Percentiles rank a stretch among this genome's conserved stretches.
phyloP scores from a whole-genome alignment of 2,797 vertebrate genomes.

The Decapterus maruadsi region DNA sequence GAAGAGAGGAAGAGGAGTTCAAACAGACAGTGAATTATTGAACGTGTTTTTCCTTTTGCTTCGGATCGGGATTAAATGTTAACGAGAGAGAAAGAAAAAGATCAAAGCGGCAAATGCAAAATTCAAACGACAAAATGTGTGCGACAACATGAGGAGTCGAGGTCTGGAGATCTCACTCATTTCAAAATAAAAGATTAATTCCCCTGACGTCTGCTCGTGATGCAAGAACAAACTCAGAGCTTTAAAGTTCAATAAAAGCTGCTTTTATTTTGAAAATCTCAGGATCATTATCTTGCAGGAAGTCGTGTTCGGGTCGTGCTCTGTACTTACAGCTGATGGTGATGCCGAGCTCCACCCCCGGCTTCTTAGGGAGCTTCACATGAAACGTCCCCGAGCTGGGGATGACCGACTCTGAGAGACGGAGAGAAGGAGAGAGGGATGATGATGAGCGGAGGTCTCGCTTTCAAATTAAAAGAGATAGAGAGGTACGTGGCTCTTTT shows the following conservation, averaged over 20 bases:
- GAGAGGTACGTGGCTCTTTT: no score
- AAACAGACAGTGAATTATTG: slow-evolving; percentile 37
- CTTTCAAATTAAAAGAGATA: no score
- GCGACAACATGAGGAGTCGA: neutral
- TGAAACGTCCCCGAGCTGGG: slow-evolving; percentile 99
- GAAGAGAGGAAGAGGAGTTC: neutral
- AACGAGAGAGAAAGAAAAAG: neutral
- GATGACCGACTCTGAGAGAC: slow-evolving; percentile 93
- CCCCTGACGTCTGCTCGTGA: neutral
- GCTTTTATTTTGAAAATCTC: no score
- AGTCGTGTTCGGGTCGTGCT: neutral
- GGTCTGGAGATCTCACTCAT: no score
- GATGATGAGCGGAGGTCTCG: no score
- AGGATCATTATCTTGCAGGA: neutral
- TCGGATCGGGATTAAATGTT: slow-evolving; percentile 24
- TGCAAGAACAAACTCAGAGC: neutral
- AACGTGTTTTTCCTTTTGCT: neutral
- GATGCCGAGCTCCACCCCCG: slow-evolving; percentile 97
- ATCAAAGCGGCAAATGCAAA: slow-evolving; percentile 9
- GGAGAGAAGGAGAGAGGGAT: slow-evolving; percentile 11
- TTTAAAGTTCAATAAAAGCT: neutral
- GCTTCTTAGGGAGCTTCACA: slow-evolving; percentile 98
- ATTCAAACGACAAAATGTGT: slow-evolving; percentile 24
- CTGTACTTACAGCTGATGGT: slow-evolving; percentile 95
- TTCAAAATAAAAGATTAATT: neutral